phyloP scores from a whole-genome alignment of 2,888 invertebrate genomes.

The Candidula unifasciata region DNA sequence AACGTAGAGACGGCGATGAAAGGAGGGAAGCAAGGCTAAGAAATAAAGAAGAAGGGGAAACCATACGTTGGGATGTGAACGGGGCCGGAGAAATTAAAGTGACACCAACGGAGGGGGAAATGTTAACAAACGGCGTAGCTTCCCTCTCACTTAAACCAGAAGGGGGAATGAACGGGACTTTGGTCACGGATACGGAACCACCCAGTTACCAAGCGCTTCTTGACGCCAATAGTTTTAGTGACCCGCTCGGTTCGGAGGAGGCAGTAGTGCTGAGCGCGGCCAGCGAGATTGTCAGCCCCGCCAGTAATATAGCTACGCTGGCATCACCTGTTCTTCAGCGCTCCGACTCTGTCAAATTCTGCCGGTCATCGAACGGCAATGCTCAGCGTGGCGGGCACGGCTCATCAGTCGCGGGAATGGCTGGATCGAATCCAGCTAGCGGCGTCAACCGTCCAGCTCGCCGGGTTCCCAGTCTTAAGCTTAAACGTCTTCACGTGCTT shows the following conservation, averaged over 20 bases:
- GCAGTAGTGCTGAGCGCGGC: constrained; percentile 31
- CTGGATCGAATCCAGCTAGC: constrained; percentile 47
- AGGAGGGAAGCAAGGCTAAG: constrained; percentile 22
- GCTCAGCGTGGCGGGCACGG: constrained; percentile 58
- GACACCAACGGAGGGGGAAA: neutral
- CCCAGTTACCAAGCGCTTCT: constrained; percentile 42
- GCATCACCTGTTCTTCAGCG: constrained; percentile 65
- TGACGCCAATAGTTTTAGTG: constrained; percentile 19
- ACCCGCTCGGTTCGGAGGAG: constrained; percentile 29
- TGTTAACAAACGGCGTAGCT: neutral
- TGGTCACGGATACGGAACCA: neutral
- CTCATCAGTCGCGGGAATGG: constrained; percentile 48
- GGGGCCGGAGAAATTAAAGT: constrained; percentile 1
- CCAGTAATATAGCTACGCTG: constrained; percentile 52
- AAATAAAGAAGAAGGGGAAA: neutral
- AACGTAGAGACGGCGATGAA: constrained; percentile 42
- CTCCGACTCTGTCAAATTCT: constrained; percentile 72
- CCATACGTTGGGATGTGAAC: neutral
- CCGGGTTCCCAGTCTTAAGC: constrained; percentile 73
- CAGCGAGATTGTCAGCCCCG: constrained; percentile 47
- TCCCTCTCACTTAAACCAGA: neutral
- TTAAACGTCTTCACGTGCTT: constrained; percentile 65
- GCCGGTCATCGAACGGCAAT: constrained; percentile 68
- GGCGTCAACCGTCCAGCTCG: constrained; percentile 59
- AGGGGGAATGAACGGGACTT: neutral